Evolutionary conservation across 2,113 vertebrate species (phyloP).

Genomic region (Glaucidium brasilianum): DNA sequence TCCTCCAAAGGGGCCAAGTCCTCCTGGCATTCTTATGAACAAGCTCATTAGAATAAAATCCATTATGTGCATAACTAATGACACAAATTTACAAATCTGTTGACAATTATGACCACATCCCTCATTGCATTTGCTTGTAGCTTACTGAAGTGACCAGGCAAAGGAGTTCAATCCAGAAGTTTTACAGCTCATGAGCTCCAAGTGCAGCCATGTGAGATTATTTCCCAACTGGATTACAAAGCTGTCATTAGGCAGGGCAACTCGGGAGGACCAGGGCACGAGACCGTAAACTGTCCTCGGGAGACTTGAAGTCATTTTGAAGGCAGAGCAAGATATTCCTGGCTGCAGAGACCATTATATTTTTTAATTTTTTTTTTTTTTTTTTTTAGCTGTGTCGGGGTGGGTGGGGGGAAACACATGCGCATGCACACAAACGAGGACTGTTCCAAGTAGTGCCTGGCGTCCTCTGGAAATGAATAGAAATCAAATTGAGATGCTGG

Average conservation of each 20-base stretch:
- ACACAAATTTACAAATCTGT: slow-evolving; percentile 67
- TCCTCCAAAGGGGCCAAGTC: slow-evolving; percentile 42
- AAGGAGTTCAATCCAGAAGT: slow-evolving; percentile 45
- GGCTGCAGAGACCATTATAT: not conserved
- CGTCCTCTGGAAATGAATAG: slow-evolving; percentile 67
- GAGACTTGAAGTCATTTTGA: slow-evolving; percentile 57
- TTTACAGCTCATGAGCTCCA: slow-evolving; percentile 44
- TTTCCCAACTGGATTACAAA: slow-evolving; percentile 73
- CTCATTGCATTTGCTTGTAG: slow-evolving; percentile 42
- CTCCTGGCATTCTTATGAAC: slow-evolving; percentile 64
- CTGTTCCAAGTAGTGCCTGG: slow-evolving; percentile 44
- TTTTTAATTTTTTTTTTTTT: not conserved
- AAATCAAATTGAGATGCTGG: slow-evolving; percentile 62
- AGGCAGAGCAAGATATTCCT: slow-evolving; percentile 20
- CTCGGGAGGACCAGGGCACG: slow-evolving; percentile 52
- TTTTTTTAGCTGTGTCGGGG: not conserved
- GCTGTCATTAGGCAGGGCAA: slow-evolving; percentile 68
- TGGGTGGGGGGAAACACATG: not conserved
- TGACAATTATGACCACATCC: slow-evolving; percentile 58
- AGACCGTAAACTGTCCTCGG: slow-evolving; percentile 65
- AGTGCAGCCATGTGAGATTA: slow-evolving; percentile 52
- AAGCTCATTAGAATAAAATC: slow-evolving; percentile 65
- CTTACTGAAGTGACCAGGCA: slow-evolving; percentile 53
- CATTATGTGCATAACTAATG: slow-evolving; percentile 71
- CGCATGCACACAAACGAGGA: not conserved